Conservation (phyloP, 1,140 invertebrate genomes). For the Eriocheir sinensis region DNA sequence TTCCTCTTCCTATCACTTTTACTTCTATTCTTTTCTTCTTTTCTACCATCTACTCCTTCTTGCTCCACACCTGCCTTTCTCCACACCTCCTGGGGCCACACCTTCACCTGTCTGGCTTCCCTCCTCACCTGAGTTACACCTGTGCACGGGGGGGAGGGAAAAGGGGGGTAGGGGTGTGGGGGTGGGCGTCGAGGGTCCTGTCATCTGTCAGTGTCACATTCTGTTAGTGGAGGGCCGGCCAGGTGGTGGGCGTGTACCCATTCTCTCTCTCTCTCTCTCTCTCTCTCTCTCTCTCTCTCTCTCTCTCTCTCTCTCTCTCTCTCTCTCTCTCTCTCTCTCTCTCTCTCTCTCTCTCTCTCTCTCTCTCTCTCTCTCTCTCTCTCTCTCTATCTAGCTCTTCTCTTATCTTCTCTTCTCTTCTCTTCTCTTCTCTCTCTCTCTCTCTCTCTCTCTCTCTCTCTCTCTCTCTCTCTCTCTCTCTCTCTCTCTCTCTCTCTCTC, state of each 20-base stretch:
- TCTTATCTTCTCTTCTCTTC: not conserved
- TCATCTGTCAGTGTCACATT: constrained; percentile 2
- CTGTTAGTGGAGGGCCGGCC: not conserved
- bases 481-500: constrained; percentile 26
- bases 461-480: not conserved
- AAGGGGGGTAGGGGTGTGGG: no score
- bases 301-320: not conserved
- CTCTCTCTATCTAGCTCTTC: not conserved
- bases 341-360: not conserved
- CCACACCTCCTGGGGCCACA: no score
- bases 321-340: not conserved
- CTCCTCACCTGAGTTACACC: not conserved
- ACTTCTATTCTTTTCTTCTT: no score
- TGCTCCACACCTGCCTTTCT: not conserved
- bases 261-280: no score
- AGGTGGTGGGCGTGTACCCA: not conserved
- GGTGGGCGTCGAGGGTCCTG: not conserved
- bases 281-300: no score
- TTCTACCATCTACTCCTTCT: no score
- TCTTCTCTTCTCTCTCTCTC: not conserved
- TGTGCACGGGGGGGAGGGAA: not conserved
- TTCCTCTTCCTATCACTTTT: no score
- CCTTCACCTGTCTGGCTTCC: no score
- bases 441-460: not conserved
- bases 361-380: not conserved